These are phyloP conservation scores for Syngnathus scovelli DNA, from an alignment of 2,113 vertebrate species.

Conservation along the genomic window DNA sequence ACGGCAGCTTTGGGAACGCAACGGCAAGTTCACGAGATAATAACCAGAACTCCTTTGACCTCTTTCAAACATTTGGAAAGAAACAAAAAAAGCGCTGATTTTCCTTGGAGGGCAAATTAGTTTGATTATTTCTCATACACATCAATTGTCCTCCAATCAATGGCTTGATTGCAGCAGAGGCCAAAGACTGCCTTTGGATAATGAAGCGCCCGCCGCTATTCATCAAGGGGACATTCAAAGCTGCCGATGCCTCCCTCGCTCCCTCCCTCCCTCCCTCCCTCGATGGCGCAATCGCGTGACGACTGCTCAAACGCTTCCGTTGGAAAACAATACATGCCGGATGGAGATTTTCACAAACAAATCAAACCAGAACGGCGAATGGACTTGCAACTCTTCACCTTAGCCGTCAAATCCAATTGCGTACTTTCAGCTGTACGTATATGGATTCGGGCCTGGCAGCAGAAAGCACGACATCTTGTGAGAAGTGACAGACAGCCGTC, in stretches of 20 bases:
- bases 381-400: too few relatives aligned
- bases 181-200: slow-evolving; percentile 41
- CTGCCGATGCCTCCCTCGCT: slow-evolving; percentile 13
- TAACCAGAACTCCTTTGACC: not conserved
- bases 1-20: too few relatives aligned
- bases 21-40: too few relatives aligned
- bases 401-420: too few relatives aligned
- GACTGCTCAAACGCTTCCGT: not conserved
- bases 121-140: slow-evolving; percentile 59
- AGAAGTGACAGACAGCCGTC: too few relatives aligned
- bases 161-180: slow-evolving; percentile 56
- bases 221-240: slow-evolving; percentile 53
- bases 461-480: too few relatives aligned
- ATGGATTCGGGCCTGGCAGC: too few relatives aligned
- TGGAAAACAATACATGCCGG: too few relatives aligned
- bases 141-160: slow-evolving; percentile 62
- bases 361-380: too few relatives aligned
- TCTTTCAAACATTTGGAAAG: not conserved
- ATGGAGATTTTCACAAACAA: too few relatives aligned
- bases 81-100: slow-evolving; percentile 26
- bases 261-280: slow-evolving; percentile 2
- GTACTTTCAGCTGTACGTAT: too few relatives aligned
- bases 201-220: slow-evolving; percentile 30
- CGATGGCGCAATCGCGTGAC: not conserved
- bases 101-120: slow-evolving; percentile 52